phyloP scores from a whole-genome alignment of 2,797 vertebrate species.

The Lates japonicus region DNA sequence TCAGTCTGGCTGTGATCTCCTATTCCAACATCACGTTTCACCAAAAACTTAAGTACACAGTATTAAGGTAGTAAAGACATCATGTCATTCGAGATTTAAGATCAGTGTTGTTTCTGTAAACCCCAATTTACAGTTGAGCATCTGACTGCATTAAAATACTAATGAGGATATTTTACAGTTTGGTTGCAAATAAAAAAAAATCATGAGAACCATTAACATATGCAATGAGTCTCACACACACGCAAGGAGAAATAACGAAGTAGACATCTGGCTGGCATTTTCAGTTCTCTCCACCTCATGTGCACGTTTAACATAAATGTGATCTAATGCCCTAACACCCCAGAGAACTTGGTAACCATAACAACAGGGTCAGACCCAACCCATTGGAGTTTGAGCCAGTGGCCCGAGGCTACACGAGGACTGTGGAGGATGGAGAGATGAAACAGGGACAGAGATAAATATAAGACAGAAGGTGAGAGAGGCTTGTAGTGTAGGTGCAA shows the following conservation, averaged over 20 bases:
- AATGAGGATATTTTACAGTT: not conserved
- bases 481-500: slow-evolving; percentile 6
- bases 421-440: slow-evolving; percentile 20
- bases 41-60: not conserved
- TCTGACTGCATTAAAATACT: not conserved
- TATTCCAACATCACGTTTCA: not conserved
- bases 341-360: slow-evolving; percentile 63
- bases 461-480: not conserved
- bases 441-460: slow-evolving; percentile 6
- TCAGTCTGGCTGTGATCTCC: not conserved
- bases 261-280: slow-evolving; percentile 37
- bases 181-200: not conserved
- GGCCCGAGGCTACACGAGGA: slow-evolving; percentile 28
- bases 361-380: slow-evolving; percentile 58
- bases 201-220: not conserved
- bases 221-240: not conserved
- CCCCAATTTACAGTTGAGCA: not conserved
- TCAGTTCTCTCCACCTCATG: slow-evolving; percentile 31
- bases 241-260: slow-evolving; percentile 21
- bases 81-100: not conserved
- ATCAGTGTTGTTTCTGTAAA: not conserved
- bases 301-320: slow-evolving; percentile 63
- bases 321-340: slow-evolving; percentile 57
- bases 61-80: not conserved
- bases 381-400: slow-evolving; percentile 47